phyloP scores from a whole-genome alignment of 2,888 invertebrate species.

The Monoplex corrugatus region DNA sequence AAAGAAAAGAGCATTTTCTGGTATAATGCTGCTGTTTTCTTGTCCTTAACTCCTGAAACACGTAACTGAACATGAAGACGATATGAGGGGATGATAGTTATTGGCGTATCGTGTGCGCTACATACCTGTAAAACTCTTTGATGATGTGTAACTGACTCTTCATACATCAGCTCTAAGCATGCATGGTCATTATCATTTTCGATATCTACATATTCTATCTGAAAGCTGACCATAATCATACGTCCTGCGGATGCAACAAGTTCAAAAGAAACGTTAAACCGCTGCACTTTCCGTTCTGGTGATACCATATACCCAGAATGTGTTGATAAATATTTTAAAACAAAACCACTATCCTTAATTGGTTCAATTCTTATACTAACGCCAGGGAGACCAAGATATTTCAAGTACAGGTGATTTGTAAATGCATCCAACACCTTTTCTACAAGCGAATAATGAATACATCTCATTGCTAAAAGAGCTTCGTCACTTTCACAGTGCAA shows the following conservation, averaged over 20 bases:
- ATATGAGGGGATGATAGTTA: neutral
- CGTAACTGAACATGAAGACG: neutral
- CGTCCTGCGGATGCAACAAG: neutral
- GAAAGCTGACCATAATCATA: neutral
- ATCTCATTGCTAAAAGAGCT: neutral
- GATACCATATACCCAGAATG: neutral
- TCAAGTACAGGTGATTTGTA: neutral
- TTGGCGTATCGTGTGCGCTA: neutral
- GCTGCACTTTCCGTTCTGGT: neutral
- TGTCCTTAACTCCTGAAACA: neutral
- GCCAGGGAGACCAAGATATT: neutral
- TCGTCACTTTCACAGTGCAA: too few relatives aligned
- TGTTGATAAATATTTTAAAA: neutral
- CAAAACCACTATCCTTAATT: neutral
- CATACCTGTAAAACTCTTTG: neutral
- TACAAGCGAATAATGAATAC: neutral
- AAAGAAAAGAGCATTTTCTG: neutral
- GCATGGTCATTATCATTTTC: too few relatives aligned
- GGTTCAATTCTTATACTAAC: neutral
- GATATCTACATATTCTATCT: too few relatives aligned
- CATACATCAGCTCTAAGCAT: neutral
- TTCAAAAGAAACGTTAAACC: neutral
- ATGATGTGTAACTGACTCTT: neutral
- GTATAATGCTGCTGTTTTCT: too few relatives aligned
- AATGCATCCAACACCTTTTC: neutral